A percentile compares a stretch with the other conserved stretches of the same genome.
Evolutionary conservation across 2,113 vertebrate species (phyloP).

Genomic region (Tricholaema leucomelas): DNA sequence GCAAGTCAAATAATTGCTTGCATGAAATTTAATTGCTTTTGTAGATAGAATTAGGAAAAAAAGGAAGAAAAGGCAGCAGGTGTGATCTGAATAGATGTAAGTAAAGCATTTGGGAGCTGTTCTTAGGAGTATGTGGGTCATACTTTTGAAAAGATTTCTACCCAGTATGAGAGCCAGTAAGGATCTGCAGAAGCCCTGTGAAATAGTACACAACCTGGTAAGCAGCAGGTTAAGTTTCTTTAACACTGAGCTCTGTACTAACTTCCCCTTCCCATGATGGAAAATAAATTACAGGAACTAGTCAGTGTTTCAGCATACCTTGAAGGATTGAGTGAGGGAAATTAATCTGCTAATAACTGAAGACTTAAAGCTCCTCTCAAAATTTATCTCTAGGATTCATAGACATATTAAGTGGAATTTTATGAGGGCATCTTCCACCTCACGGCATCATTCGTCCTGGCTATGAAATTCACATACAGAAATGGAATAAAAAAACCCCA

Average conservation of each 20-base stretch:
- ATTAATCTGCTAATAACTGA: background rate
- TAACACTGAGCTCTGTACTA: background rate
- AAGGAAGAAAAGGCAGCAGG: conserved; percentile 21
- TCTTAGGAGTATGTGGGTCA: background rate
- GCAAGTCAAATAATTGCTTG: conserved; percentile 44
- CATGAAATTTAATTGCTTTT: conserved; percentile 51
- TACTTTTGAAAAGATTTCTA: background rate
- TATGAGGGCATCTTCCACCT: conserved; percentile 7
- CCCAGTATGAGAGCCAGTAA: background rate
- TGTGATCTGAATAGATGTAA: conserved; percentile 32
- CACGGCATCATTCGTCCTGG: background rate
- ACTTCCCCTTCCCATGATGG: background rate
- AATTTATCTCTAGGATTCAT: background rate
- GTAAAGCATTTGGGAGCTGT: background rate
- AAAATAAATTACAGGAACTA: background rate
- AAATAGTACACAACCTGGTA: background rate
- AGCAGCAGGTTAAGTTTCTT: background rate
- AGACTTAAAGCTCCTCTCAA: conserved; percentile 24
- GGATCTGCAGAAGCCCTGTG: background rate
- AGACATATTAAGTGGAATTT: conserved; percentile 5
- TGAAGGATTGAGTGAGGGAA: background rate
- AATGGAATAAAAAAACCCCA: background rate
- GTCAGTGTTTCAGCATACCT: background rate
- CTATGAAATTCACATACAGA: background rate
- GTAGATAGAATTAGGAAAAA: conserved; percentile 26